Evolutionary conservation across 2,888 invertebrate species (phyloP).

Genomic region (Apodemia hepburni): DNA sequence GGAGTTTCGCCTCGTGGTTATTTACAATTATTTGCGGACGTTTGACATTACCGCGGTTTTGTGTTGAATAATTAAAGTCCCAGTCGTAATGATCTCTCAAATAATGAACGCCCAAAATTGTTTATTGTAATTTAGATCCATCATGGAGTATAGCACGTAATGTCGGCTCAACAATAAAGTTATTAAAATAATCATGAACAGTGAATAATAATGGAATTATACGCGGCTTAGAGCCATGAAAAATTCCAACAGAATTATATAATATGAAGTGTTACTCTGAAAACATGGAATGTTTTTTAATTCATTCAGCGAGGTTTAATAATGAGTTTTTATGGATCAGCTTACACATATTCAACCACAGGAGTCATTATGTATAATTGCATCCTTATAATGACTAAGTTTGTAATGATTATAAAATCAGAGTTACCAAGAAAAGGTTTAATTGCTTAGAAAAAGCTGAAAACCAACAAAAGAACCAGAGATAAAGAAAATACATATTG

Average conservation of each 20-base stretch:
- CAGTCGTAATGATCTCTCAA: slow-evolving; percentile 64
- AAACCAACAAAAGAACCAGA: too few relatives aligned
- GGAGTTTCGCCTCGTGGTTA: slow-evolving; percentile 64
- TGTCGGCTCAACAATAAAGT: slow-evolving; percentile 57
- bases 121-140: slow-evolving; percentile 72
- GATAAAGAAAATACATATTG: background rate
- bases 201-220: slow-evolving; percentile 41
- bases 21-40: slow-evolving; percentile 73
- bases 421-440: background rate
- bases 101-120: slow-evolving; percentile 72
- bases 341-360: background rate
- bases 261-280: slow-evolving; percentile 1
- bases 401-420: too few relatives aligned
- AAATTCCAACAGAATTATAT: slow-evolving; percentile 21
- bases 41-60: slow-evolving; percentile 68
- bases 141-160: slow-evolving; percentile 68
- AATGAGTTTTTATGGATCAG: background rate
- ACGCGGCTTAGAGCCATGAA: slow-evolving; percentile 30
- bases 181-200: slow-evolving; percentile 57
- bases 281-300: slow-evolving; percentile 15
- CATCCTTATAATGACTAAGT: background rate
- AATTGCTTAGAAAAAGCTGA: background rate
- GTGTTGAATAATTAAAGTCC: slow-evolving; percentile 68
- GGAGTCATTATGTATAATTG: background rate
- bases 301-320: background rate